Percentiles rank a stretch among this genome's conserved stretches.
These are phyloP conservation scores for Drosophila punjabiensis DNA, from an alignment of 1,140 invertebrate genomes.

Conservation along the genomic window DNA sequence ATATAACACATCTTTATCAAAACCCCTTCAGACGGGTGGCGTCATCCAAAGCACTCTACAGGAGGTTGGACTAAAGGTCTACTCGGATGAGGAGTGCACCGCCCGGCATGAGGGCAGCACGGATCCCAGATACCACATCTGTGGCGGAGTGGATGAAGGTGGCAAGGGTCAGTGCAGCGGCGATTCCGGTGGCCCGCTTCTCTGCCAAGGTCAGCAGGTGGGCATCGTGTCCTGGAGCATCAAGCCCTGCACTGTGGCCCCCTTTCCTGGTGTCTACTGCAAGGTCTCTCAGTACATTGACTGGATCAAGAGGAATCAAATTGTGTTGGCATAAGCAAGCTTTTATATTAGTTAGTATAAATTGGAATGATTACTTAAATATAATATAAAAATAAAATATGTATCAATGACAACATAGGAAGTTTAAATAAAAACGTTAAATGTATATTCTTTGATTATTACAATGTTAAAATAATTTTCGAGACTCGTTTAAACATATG, in stretches of 20 bases:
- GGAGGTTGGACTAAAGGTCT: slow-evolving; percentile 81
- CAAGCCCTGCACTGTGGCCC: slow-evolving; percentile 85
- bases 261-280: slow-evolving; percentile 86
- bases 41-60: slow-evolving; percentile 72
- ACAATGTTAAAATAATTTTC: too few species aligned
- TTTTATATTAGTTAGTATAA: neutral
- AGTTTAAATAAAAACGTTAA: neutral
- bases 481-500: neutral
- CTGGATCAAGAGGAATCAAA: slow-evolving; percentile 83
- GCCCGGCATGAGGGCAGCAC: slow-evolving; percentile 56
- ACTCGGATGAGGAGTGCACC: slow-evolving; percentile 79
- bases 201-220: slow-evolving; percentile 72
- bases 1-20: neutral
- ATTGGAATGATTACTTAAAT: neutral
- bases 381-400: neutral
- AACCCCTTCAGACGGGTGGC: slow-evolving; percentile 76
- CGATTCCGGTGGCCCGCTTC: slow-evolving; percentile 85
- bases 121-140: slow-evolving; percentile 76
- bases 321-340: slow-evolving; percentile 58
- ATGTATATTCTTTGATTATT: neutral
- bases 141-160: slow-evolving; percentile 84
- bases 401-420: neutral
- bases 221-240: slow-evolving; percentile 86
- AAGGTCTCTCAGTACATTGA: slow-evolving; percentile 85
- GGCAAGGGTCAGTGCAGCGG: slow-evolving; percentile 86